A percentile compares a stretch with the other conserved stretches of the same genome.
phyloP scores from a whole-genome alignment of 92 coral and sea anemone genomes.

The Umimayanthus kanabou region DNA sequence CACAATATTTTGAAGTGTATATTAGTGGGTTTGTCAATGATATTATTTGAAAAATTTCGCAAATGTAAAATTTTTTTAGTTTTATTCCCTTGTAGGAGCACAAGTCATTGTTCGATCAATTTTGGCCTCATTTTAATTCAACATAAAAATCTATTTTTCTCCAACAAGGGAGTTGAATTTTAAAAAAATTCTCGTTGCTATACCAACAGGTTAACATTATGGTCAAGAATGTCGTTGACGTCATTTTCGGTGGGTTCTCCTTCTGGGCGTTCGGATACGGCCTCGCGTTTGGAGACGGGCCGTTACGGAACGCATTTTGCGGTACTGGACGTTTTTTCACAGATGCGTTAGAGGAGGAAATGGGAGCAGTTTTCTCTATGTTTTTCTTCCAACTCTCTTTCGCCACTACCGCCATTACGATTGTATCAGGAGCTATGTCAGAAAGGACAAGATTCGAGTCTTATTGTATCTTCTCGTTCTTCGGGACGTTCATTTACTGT shows the following conservation, averaged over 20 bases:
- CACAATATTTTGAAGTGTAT: no score
- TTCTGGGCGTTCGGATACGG: constrained; percentile 81
- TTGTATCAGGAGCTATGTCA: constrained; percentile 72
- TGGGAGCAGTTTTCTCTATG: constrained; percentile 66
- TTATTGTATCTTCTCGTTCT: constrained; percentile 60
- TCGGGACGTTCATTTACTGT: constrained; percentile 63
- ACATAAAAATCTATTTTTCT: no score
- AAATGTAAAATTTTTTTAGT: no score
- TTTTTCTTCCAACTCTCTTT: constrained; percentile 70
- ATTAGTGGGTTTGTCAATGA: no score
- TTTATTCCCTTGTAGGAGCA: no score
- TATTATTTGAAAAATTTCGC: no score
- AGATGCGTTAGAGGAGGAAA: constrained; percentile 62
- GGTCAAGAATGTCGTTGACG: constrained; percentile 80
- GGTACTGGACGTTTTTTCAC: constrained; percentile 78
- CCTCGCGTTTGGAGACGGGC: constrained; percentile 68
- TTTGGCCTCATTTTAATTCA: no score
- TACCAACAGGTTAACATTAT: constrained; percentile 65
- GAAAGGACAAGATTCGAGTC: constrained; percentile 65
- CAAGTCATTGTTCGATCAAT: no score
- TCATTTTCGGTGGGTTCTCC: constrained; percentile 77
- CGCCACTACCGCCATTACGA: constrained; percentile 69
- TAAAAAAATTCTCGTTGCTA: background rate
- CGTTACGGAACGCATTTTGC: constrained; percentile 66
- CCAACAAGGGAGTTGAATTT: no score